Percentiles rank a stretch among this genome's conserved stretches.
Evolutionary conservation across 64 coral and sea anemone genomes (phyloP).

Genomic region (Montipora cactus): DNA sequence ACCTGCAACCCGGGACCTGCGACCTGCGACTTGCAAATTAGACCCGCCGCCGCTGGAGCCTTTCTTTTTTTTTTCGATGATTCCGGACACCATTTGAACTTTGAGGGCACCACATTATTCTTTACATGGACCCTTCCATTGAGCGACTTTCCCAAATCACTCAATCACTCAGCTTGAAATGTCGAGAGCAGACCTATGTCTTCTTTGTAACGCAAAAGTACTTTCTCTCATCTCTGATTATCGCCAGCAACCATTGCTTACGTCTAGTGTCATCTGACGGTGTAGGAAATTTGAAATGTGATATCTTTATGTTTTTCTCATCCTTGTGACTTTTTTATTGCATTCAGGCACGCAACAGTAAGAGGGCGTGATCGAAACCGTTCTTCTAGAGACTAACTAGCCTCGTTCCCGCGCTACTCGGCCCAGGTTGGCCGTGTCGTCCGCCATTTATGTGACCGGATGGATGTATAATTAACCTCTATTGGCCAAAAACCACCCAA

Average conservation of each 20-base stretch:
- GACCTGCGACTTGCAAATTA: too few relatives aligned
- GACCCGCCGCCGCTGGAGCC: too few relatives aligned
- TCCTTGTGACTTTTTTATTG: too few relatives aligned
- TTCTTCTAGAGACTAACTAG: too few relatives aligned
- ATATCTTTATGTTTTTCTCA: too few relatives aligned
- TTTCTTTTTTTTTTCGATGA: slow-evolving; percentile 45
- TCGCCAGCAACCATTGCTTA: slow-evolving; percentile 51
- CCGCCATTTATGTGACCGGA: not conserved
- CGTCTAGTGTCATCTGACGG: not conserved
- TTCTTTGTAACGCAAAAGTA: not conserved
- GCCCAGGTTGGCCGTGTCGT: not conserved
- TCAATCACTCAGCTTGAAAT: slow-evolving; percentile 26
- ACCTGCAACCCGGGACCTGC: too few relatives aligned
- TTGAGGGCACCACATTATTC: slow-evolving; percentile 22
- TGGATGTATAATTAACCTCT: not conserved
- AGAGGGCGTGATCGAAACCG: too few relatives aligned
- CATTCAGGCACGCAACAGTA: too few relatives aligned
- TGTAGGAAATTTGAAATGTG: slow-evolving; percentile 64
- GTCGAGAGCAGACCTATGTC: slow-evolving; percentile 51
- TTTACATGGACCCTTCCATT: slow-evolving; percentile 61
- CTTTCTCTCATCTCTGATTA: slow-evolving; percentile 44
- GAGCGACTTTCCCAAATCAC: slow-evolving; percentile 45
- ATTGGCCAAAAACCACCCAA: too few relatives aligned
- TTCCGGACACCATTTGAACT: slow-evolving; percentile 49
- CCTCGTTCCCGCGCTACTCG: too few relatives aligned